A percentile compares a stretch with the other conserved stretches of the same genome.
phyloP scores from a whole-genome alignment of 1,140 invertebrate genomes.

The Nymphalis io region DNA sequence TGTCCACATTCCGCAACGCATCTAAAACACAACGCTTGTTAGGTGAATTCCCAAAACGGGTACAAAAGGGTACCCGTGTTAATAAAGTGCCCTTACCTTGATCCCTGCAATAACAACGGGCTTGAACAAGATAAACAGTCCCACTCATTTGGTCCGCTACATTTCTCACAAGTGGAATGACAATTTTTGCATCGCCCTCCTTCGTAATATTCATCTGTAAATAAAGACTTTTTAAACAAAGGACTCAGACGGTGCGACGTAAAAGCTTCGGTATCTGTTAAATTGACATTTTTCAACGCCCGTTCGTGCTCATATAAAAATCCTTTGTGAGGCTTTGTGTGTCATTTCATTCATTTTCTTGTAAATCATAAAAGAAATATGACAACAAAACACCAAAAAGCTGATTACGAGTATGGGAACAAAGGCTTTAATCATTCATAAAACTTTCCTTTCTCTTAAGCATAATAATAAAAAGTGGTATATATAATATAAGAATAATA shows the following conservation, averaged over 20 bases:
- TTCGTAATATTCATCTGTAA: conserved; percentile 86
- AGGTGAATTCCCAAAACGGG: conserved; percentile 42
- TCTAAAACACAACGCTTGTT: conserved; percentile 59
- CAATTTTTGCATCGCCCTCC: conserved; percentile 86
- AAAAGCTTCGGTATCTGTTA: conserved; percentile 53
- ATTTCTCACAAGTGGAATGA: conserved; percentile 87
- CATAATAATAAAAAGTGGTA: neutral
- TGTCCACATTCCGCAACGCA: conserved; percentile 88
- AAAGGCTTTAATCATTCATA: conserved; percentile 8
- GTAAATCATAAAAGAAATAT: conserved; percentile 38
- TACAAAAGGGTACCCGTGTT: conserved; percentile 33
- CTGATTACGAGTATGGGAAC: neutral
- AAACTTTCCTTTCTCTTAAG: neutral
- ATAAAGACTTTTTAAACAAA: conserved; percentile 57
- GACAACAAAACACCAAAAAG: conserved; percentile 23
- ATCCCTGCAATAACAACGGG: conserved; percentile 84
- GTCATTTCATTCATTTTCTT: conserved; percentile 44
- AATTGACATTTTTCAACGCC: conserved; percentile 57
- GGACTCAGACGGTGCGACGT: conserved; percentile 41
- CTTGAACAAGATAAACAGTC: conserved; percentile 86
- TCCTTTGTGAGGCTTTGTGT: conserved; percentile 51
- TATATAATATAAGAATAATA: neutral
- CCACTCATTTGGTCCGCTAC: conserved; percentile 86
- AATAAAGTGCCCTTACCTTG: conserved; percentile 64
- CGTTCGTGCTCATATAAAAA: conserved; percentile 44